Evolutionary conservation across 2,888 invertebrate species (phyloP).

Genomic region (Scaptodrosophila latifasciaeformis): DNA sequence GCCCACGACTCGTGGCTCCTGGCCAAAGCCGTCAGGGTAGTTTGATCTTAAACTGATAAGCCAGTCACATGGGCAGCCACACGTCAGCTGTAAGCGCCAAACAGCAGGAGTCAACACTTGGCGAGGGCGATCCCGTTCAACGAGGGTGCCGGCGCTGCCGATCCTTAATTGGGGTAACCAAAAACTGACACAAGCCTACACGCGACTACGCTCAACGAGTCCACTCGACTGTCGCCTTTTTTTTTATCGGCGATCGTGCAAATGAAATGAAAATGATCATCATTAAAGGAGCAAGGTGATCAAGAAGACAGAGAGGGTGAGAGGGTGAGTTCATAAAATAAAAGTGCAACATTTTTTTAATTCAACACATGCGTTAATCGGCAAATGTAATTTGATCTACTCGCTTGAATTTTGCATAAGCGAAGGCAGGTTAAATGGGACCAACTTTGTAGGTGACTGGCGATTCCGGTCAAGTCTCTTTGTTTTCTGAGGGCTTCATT

Average conservation of each 20-base stretch:
- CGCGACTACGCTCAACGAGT: slow-evolving; percentile 40
- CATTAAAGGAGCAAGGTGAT: slow-evolving; percentile 48
- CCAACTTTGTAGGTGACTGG: slow-evolving; percentile 11
- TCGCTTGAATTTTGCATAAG: slow-evolving; percentile 33
- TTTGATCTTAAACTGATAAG: slow-evolving; percentile 68
- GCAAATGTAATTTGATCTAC: slow-evolving; percentile 53
- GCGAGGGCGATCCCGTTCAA: slow-evolving; percentile 18
- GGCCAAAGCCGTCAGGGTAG: background rate
- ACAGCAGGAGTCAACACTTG: slow-evolving; percentile 67
- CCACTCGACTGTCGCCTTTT: slow-evolving; percentile 3
- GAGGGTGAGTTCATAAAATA: slow-evolving; percentile 34
- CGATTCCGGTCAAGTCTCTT: slow-evolving; percentile 20
- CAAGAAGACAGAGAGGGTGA: slow-evolving; percentile 11
- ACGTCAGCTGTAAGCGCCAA: slow-evolving; percentile 74
- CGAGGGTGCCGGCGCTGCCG: background rate
- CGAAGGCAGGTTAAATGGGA: slow-evolving; percentile 56
- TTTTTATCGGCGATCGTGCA: slow-evolving; percentile 55
- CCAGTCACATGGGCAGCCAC: slow-evolving; percentile 67
- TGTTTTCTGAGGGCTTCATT: slow-evolving; percentile 34
- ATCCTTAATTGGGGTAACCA: slow-evolving; percentile 40
- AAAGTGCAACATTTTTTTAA: slow-evolving; percentile 66
- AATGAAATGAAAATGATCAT: slow-evolving; percentile 73
- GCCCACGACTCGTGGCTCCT: slow-evolving; percentile 2
- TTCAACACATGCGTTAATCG: slow-evolving; percentile 73
- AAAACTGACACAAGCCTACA: background rate